phyloP scores from a whole-genome alignment of 2,113 vertebrate genomes.

The Hemibagrus wyckioides region DNA sequence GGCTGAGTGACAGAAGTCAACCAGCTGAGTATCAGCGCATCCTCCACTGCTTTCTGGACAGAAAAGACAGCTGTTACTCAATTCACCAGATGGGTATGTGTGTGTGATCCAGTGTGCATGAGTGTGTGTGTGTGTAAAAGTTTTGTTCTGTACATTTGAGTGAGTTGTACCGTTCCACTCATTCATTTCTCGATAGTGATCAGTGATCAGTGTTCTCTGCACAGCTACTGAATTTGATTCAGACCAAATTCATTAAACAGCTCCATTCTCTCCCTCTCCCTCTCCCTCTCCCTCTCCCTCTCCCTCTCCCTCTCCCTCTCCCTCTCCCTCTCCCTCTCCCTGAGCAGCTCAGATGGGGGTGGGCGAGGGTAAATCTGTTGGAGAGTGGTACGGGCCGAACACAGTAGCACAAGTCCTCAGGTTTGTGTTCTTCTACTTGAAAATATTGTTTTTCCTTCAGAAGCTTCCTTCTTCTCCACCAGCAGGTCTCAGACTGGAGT shows the following conservation, averaged over 20 bases:
- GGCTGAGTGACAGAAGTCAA: constrained; percentile 74
- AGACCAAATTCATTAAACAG: background rate
- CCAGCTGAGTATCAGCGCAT: constrained; percentile 77
- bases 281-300: background rate
- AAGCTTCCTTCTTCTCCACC: background rate
- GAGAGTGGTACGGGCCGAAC: constrained; percentile 90
- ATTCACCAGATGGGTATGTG: constrained; percentile 86
- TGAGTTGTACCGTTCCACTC: background rate
- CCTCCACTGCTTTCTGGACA: constrained; percentile 84
- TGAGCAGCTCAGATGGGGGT: constrained; percentile 88
- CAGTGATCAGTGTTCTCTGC: too few species aligned
- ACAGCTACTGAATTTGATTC: too few species aligned
- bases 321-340: constrained; percentile 36
- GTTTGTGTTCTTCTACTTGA: constrained; percentile 66
- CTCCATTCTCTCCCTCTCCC: background rate
- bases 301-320: background rate
- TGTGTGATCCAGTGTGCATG: background rate
- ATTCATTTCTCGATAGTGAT: background rate
- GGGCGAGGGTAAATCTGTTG: constrained; percentile 88
- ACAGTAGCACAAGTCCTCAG: constrained; percentile 88
- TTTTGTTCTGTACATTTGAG: too few species aligned
- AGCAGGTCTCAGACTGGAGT: background rate
- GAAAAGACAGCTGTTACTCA: constrained; percentile 88
- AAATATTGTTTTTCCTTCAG: background rate
- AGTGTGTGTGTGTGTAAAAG: background rate